Conservation (phyloP, 2,888 invertebrate species). For the Pseudanteris insignis region DNA sequence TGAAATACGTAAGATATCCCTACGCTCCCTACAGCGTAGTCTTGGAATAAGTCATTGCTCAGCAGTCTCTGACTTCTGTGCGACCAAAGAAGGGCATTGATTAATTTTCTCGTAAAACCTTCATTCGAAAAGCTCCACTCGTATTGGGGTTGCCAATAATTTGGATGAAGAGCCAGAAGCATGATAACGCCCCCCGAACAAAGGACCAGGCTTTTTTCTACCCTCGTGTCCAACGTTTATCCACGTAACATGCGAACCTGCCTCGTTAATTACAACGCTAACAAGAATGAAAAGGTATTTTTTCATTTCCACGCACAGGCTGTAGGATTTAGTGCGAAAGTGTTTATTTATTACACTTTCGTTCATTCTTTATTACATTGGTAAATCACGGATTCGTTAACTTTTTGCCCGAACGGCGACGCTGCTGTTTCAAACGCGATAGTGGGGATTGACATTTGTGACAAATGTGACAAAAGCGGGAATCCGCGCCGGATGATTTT, state of each 20-base stretch:
- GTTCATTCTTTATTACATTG: too few relatives aligned
- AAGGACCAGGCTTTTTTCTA: conserved; percentile 23
- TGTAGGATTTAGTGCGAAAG: too few relatives aligned
- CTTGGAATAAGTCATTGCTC: too few relatives aligned
- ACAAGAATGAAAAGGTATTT: conserved; percentile 17
- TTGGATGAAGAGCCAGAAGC: conserved; percentile 31
- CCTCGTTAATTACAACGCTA: conserved; percentile 25
- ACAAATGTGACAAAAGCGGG: too few relatives aligned
- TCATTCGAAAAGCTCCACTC: conserved; percentile 21
- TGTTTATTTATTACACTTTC: too few relatives aligned
- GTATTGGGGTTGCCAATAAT: conserved; percentile 28
- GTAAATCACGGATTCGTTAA: too few relatives aligned
- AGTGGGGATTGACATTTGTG: too few relatives aligned
- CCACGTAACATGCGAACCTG: conserved; percentile 24
- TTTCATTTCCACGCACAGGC: background rate
- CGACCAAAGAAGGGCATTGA: conserved; percentile 23
- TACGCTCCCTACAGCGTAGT: too few relatives aligned
- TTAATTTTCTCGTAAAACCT: conserved; percentile 37
- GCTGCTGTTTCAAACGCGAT: too few relatives aligned
- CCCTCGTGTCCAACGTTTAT: conserved; percentile 23
- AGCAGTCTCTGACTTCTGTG: conserved; percentile 29
- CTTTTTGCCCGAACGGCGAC: too few relatives aligned
- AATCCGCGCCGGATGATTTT: too few relatives aligned
- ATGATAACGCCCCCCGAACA: conserved; percentile 21
- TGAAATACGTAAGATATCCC: too few relatives aligned